Conservation (phyloP, 2,113 vertebrate genomes). For the Zapus hudsonius region DNA sequence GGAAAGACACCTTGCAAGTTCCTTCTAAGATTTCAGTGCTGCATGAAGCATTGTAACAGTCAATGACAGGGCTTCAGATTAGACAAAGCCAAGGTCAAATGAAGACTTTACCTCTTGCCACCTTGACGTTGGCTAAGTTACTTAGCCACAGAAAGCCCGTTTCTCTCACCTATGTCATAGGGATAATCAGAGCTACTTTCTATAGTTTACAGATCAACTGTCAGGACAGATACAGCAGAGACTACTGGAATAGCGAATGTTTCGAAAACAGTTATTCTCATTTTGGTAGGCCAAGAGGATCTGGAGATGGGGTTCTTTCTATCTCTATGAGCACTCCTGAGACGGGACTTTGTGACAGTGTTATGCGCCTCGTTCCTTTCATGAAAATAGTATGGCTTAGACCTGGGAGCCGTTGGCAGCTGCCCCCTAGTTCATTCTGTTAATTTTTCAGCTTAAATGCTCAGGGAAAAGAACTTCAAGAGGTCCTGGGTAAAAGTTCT, state of each 20-base stretch:
- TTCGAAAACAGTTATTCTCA: neutral
- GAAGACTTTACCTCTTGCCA: neutral
- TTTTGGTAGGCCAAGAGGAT: neutral
- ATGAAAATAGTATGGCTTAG: neutral
- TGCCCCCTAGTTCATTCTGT: neutral
- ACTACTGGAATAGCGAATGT: neutral
- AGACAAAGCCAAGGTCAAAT: neutral
- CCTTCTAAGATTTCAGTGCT: neutral
- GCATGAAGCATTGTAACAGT: neutral
- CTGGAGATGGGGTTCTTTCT: neutral
- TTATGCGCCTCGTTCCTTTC: neutral
- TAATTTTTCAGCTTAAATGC: neutral
- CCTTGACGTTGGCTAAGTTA: neutral
- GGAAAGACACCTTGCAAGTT: neutral
- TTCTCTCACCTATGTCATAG: conserved; percentile 20
- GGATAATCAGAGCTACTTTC: neutral
- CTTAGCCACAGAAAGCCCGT: neutral
- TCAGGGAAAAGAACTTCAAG: neutral
- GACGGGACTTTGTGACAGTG: neutral
- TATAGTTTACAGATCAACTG: neutral
- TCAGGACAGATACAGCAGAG: neutral
- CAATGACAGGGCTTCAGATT: neutral
- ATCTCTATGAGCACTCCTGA: neutral
- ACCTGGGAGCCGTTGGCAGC: neutral
- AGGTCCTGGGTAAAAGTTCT: neutral